Conservation (phyloP, 2,888 invertebrate genomes). For the Chouioia cunea region DNA sequence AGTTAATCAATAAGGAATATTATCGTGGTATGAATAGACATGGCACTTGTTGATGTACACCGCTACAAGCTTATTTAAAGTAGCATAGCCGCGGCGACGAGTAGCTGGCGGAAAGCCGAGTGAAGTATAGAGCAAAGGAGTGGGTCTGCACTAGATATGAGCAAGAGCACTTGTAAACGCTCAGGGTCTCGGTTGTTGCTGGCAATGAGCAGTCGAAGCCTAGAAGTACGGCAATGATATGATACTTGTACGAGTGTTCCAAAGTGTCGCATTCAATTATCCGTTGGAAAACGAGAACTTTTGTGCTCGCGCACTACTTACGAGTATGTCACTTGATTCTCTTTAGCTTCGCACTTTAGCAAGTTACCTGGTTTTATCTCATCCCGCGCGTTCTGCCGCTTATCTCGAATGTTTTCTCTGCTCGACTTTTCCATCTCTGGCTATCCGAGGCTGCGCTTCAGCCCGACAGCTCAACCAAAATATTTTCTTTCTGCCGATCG, state of each 20-base stretch:
- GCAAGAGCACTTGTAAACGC: not conserved
- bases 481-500: constrained; percentile 14
- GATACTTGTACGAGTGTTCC: constrained; percentile 28
- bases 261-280: constrained; percentile 57
- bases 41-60: too few species aligned
- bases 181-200: constrained; percentile 53
- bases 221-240: constrained; percentile 1
- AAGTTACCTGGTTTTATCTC: not conserved
- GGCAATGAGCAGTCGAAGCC: constrained; percentile 46
- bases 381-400: not conserved
- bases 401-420: constrained; percentile 1
- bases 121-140: not conserved
- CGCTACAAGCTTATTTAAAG: too few species aligned
- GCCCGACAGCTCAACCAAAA: constrained; percentile 3
- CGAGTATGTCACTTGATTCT: constrained; percentile 1
- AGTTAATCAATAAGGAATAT: too few species aligned
- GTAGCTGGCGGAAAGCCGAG: constrained; percentile 1
- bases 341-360: constrained; percentile 4
- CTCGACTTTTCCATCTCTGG: not conserved
- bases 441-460: not conserved
- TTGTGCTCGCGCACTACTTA: too few species aligned
- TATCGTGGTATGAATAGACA: too few species aligned
- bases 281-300: constrained; percentile 26
- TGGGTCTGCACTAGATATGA: not conserved
- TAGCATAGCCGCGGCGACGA: not conserved